These are phyloP conservation scores for Drosophila fuyamai DNA, from an alignment of 1,140 invertebrate genomes.

Conservation along the genomic window DNA sequence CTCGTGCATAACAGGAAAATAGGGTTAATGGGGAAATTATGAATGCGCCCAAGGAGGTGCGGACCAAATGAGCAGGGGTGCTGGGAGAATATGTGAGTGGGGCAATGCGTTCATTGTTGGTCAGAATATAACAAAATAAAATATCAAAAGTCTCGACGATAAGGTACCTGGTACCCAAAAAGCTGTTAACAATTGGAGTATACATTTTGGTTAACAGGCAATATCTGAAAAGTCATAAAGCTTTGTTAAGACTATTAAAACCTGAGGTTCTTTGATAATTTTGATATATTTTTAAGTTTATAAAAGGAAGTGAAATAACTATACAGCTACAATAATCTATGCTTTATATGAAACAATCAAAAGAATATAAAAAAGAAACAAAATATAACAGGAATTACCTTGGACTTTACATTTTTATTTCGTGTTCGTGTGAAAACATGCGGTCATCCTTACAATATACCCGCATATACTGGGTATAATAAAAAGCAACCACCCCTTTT, in stretches of 20 bases:
- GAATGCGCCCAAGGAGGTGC: constrained; percentile 64
- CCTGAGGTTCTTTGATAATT: too few relatives aligned
- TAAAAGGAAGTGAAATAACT: too few relatives aligned
- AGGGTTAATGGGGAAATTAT: constrained; percentile 79
- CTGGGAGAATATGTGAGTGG: constrained; percentile 12
- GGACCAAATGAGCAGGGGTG: constrained; percentile 23
- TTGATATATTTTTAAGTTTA: too few relatives aligned
- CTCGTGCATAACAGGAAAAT: constrained; percentile 76
- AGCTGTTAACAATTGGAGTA: too few relatives aligned
- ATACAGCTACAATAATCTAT: too few relatives aligned
- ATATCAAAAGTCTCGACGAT: neutral
- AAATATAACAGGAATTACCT: too few relatives aligned
- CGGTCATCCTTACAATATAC: neutral
- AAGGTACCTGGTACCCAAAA: neutral
- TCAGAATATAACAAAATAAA: constrained; percentile 2
- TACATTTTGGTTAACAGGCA: too few relatives aligned
- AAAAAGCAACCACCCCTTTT: constrained; percentile 18
- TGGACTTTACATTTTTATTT: neutral
- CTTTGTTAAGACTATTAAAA: too few relatives aligned
- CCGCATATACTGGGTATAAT: constrained; percentile 5
- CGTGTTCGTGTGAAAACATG: neutral
- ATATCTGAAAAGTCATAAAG: too few relatives aligned
- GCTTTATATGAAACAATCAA: too few relatives aligned
- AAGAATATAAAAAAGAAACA: too few relatives aligned
- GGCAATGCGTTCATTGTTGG: constrained; percentile 67